Evolutionary conservation across 2,113 vertebrate species (phyloP), one percentile per base, ranked within the genome.

Genomic region (Beaufortia kweichowensis): DNA sequence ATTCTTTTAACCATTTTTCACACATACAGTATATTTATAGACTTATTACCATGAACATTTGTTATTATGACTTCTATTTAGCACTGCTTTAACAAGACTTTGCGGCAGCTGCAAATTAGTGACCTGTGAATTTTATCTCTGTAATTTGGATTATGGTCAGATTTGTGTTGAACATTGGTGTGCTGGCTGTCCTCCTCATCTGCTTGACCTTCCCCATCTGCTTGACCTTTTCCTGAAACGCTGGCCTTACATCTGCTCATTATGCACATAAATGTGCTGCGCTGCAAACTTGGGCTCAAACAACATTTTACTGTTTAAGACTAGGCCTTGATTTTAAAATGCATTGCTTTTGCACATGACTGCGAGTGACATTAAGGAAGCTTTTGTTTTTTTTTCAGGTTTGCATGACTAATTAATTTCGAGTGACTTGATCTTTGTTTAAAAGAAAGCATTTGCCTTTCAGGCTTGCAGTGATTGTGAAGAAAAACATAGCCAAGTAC

Each of bases 381-480:
- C 9, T 7, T 66, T 66, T 46, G 0, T 5, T 66, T 66, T 46
- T n/a, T 59, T 46, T 10, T 48, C 64, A 39, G 21, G 69, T 82
- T 75, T 70, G 33, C 59, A 75, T 78, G 41, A 57, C 43, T 72
- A 69, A 60, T 21, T 48, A 39, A 75, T 61, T 71, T 35, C 46
- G 35, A 71, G 26, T 57, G 60, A 35, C 24, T 29, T 57, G n/a
- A 41, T 53, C 7, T 53, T 70, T 76, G 26, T 12, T 55, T 70
- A n/a, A n/a, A 39, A 2, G 7, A 50, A 31, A 1, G 19, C 8
- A 10, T 61, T 31, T 12, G 15, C 19, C 56, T 56, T 56, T 69
- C 14, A 33, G n/a, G 12, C n/a, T 57, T 24, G 56, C 65, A 76
- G 84, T 85, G 85, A 83, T 88, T 84, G 88, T 88, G 83, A 85